Evolutionary conservation across 2,113 vertebrate genomes (phyloP), one percentile per base, ranked within the genome.

Genomic region (Actenoides lindsayi): DNA sequence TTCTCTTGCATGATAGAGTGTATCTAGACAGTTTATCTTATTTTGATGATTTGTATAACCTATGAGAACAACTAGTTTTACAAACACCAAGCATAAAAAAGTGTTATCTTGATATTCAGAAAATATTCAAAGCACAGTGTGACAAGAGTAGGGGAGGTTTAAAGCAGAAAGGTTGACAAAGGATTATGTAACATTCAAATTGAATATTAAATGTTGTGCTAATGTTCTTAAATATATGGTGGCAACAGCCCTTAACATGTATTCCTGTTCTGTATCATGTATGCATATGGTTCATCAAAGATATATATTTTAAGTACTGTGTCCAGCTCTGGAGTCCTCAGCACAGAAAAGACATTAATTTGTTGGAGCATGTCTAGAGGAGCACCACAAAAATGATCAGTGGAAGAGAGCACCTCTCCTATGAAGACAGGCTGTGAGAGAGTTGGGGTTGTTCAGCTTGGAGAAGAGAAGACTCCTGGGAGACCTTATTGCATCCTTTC

Each of bases 81-180:
- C 33, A 82, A 81, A 79, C 14, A 33, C 4, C 4, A 18, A 37
- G 10, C 74, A 41, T 70, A 50, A 82, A 63, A 27, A 89, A 63
- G 4, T 41, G 16, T 70, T 63, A 17, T 77, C 31, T 31, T 51
- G 18, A 73, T 77, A 60, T 53, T 69, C 54, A 67, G 54, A 73
- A 83, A 91, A 84, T 73, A 65, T 62, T 51, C 17, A 81, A 79
- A 53, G 15, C 10, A 87, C 20, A 33, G 7, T 30, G 9, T 56
- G 13, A 41, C 0, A 0, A 63, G 42, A 71, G 7, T 35, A 42
- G 9, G 23, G 15, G 18, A 42, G 63, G 75, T 50, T 54, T 71
- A 83, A 91, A 60, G 48, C 27, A 77, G 56, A 87, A 73, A 21
- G 1, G 9, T 42, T 62, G 24, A 33, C 27, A 13, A 57, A 65